A percentile compares a stretch with the other conserved stretches of the same genome.
phyloP scores from a whole-genome alignment of 2,113 vertebrate genomes.

The Nesogale talazaci region DNA sequence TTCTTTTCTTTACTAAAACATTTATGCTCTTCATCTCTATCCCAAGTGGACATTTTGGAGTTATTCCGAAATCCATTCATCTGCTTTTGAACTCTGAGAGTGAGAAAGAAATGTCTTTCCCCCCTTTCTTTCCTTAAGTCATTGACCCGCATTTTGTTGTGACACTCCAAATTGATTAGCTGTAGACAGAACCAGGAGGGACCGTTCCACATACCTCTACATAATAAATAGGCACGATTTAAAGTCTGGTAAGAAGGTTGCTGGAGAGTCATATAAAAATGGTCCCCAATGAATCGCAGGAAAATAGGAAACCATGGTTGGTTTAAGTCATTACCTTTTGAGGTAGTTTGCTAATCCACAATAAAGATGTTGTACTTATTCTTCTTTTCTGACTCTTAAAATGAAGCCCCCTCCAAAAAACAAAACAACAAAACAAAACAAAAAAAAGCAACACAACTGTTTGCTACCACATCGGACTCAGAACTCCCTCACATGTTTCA shows the following conservation, averaged over 20 bases:
- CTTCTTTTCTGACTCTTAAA: not conserved
- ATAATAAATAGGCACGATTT: not conserved
- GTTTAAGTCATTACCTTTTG: not conserved
- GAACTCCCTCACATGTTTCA: not conserved
- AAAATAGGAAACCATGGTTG: not conserved
- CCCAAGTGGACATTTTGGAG: slow-evolving; percentile 44
- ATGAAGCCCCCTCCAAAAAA: not conserved
- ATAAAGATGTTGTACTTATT: not conserved
- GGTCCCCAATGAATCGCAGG: not conserved
- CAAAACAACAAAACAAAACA: not conserved
- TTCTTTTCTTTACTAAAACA: slow-evolving; percentile 35
- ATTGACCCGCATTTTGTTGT: not conserved
- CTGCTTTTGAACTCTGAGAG: slow-evolving; percentile 49
- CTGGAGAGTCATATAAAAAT: not conserved
- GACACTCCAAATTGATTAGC: not conserved
- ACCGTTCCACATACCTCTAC: not conserved
- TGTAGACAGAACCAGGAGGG: slow-evolving; percentile 3
- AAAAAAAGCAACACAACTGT: not conserved
- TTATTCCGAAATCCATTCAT: slow-evolving; percentile 16
- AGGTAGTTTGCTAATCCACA: not conserved
- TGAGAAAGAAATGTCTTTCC: slow-evolving; percentile 11
- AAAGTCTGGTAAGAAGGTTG: not conserved
- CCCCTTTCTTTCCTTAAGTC: not conserved
- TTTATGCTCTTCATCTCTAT: slow-evolving; percentile 32
- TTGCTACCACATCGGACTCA: not conserved